These are phyloP conservation scores for Pogonocherus hispidulus DNA, from an alignment of 2,888 invertebrate species.

Conservation along the genomic window DNA sequence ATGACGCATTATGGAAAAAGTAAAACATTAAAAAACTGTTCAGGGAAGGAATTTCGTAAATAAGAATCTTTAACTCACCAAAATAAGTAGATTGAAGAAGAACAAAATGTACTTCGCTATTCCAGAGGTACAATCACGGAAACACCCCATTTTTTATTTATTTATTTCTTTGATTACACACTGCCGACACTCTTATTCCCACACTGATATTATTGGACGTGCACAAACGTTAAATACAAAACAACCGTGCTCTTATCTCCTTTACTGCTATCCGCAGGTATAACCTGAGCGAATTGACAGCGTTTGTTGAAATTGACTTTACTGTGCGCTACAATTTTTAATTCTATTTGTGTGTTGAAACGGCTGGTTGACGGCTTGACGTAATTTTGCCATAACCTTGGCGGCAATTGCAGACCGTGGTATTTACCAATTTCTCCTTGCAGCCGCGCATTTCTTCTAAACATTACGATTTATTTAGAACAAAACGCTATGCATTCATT, in stretches of 20 bases:
- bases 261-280: neutral
- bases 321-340: neutral
- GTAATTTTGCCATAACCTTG: slow-evolving; percentile 1
- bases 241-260: neutral
- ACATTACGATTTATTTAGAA: too few species aligned
- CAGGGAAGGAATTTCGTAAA: too few species aligned
- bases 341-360: neutral
- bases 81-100: slow-evolving; percentile 47
- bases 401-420: neutral
- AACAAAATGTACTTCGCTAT: slow-evolving; percentile 48
- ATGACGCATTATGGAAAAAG: too few species aligned
- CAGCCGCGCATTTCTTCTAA: neutral
- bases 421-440: slow-evolving; percentile 4
- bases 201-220: slow-evolving; percentile 1
- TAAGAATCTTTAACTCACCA: slow-evolving; percentile 42
- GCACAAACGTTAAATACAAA: slow-evolving; percentile 12
- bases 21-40: too few species aligned
- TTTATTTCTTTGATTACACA: neutral
- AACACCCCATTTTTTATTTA: slow-evolving; percentile 43
- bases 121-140: slow-evolving; percentile 33
- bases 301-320: neutral
- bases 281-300: neutral
- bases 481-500: too few species aligned
- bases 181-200: neutral
- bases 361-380: neutral